Percentiles rank a stretch among this genome's conserved stretches.
Conservation (phyloP, 2,888 invertebrate genomes). For the Metallyticus violacea region DNA sequence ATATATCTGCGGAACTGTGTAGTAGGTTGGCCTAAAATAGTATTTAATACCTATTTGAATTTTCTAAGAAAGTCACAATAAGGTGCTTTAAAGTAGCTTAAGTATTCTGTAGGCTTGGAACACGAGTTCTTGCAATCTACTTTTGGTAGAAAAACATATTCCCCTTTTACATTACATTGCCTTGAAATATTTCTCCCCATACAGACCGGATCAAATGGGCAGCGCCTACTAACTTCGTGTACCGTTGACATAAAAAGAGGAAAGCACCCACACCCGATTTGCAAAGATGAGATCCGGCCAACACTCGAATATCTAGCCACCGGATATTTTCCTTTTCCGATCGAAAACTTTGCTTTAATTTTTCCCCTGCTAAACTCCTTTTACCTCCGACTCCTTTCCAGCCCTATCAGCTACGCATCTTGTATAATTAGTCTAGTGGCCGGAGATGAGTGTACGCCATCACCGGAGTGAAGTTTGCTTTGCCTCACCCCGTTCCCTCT, state of each 20-base stretch:
- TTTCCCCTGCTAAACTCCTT: not conserved
- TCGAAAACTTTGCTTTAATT: slow-evolving; percentile 6
- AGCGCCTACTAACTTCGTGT: not conserved
- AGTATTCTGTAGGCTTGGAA: not conserved
- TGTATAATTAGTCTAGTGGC: slow-evolving; percentile 10
- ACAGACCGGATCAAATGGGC: not conserved
- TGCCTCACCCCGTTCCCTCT: not conserved
- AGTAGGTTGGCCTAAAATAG: too few relatives aligned
- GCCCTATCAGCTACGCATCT: slow-evolving; percentile 5
- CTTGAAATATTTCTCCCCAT: not conserved
- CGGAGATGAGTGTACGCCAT: slow-evolving; percentile 1
- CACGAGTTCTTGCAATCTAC: too few relatives aligned
- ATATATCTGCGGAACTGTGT: too few relatives aligned
- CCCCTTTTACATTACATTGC: not conserved
- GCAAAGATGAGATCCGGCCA: not conserved
- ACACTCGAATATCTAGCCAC: not conserved
- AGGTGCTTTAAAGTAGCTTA: too few relatives aligned
- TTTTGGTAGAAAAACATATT: not conserved
- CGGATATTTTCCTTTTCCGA: slow-evolving; percentile 11
- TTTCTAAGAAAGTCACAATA: too few relatives aligned
- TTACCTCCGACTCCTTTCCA: not conserved
- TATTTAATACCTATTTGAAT: too few relatives aligned
- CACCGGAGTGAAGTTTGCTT: not conserved
- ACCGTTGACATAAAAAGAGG: not conserved
- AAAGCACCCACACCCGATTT: not conserved